These are phyloP conservation scores for Meloe dianella DNA, from an alignment of 2,888 invertebrate genomes.

Conservation along the genomic window DNA sequence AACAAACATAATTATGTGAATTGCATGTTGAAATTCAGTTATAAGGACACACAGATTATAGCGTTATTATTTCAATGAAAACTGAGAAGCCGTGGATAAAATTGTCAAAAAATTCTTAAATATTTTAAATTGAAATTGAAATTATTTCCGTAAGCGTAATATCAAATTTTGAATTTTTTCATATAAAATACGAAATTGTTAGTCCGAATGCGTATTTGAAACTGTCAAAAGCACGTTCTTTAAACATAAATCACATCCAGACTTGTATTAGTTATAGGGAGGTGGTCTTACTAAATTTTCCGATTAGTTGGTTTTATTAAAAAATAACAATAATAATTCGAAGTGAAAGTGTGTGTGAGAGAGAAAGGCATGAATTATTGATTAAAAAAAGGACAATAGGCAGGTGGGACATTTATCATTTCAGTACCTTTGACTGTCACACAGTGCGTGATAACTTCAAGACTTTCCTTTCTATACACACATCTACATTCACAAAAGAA, in stretches of 20 bases:
- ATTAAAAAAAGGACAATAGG: neutral
- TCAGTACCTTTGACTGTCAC: neutral
- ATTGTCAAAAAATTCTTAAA: too few relatives aligned
- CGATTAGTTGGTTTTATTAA: neutral
- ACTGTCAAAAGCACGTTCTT: constrained; percentile 1
- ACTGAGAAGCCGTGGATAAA: too few relatives aligned
- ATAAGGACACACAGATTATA: too few relatives aligned
- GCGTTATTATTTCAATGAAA: too few relatives aligned
- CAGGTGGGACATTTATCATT: neutral
- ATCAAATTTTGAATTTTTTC: neutral
- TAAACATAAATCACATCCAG: neutral
- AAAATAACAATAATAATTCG: neutral
- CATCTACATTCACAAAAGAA: too few relatives aligned
- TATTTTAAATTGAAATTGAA: neutral
- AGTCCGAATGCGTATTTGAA: neutral
- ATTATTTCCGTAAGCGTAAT: neutral
- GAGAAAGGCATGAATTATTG: neutral
- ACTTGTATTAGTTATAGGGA: neutral
- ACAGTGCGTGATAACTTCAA: neutral
- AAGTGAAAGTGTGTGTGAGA: neutral
- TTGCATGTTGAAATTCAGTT: too few relatives aligned
- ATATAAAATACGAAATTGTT: neutral
- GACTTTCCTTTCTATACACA: neutral
- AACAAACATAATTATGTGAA: too few relatives aligned
- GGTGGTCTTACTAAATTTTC: neutral